A percentile compares a stretch with the other conserved stretches of the same genome.
These are phyloP conservation scores for Aspiorhynchus laticeps DNA, from an alignment of 2,113 vertebrate genomes.

Conservation along the genomic window DNA sequence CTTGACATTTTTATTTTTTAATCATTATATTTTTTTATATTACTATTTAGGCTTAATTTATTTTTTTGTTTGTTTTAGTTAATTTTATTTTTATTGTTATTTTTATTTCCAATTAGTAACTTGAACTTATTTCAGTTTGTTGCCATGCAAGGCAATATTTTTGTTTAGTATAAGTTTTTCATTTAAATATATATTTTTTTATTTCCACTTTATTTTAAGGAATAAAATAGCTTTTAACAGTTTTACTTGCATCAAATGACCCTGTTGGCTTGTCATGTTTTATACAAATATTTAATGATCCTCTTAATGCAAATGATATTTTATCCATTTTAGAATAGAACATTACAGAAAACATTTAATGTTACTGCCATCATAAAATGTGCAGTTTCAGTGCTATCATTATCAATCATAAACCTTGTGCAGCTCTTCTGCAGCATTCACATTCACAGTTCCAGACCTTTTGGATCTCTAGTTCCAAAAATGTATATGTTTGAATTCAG, in stretches of 20 bases:
- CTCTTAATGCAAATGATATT: not conserved
- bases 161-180: not conserved
- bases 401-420: not conserved
- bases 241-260: not conserved
- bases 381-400: not conserved
- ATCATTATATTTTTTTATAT: no score
- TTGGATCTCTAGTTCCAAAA: no score
- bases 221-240: not conserved
- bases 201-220: no score
- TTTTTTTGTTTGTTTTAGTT: no score
- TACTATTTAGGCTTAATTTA: no score
- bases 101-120: no score
- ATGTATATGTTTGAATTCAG: not conserved
- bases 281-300: not conserved
- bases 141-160: not conserved
- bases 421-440: not conserved
- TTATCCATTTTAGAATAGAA: not conserved
- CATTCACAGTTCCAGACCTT: no score
- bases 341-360: not conserved
- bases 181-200: no score
- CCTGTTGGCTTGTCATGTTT: not conserved
- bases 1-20: no score
- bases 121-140: no score
- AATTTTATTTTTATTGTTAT: no score
- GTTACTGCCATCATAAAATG: not conserved